Evolutionary conservation across 2,888 invertebrate species (phyloP), one percentile per base, ranked within the genome.

Genomic region (Aspidiotus destructor): DNA sequence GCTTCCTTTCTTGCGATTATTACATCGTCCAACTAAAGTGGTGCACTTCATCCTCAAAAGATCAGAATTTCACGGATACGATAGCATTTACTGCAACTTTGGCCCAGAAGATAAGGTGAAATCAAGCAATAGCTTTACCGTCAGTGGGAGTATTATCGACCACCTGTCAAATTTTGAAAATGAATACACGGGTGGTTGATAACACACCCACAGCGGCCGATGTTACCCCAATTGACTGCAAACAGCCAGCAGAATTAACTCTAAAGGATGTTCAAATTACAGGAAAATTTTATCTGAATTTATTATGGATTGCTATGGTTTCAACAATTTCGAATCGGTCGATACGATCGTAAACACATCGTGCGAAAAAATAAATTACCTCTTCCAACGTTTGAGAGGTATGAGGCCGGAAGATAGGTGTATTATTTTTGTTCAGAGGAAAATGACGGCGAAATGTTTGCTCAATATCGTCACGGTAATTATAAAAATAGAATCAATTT

Each of bases 401-500:
- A 85, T 72, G 16, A 58, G 71, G 48, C 62, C 74, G 40, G 73
- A 77, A 71, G 73, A 76, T 60, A 73, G 74, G 3, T 71, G 71
- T 0, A 82, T 92, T 16, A 81, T 92, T 70, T 90, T 92, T 76
- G 86, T 87, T 0, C 79, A 85, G 73, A 81, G 86, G 72, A 80
- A 91, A 61, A 86, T 87, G 73, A 86, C 88, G 0, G 88, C 91
- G 0, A 88, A 88, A 77, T 80, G 88, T 8, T 74, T 94, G 0
- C 88, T 82, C 75, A 85, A 87, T 71, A 75, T 89, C 5, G 73
- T 92, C 7, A 81, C 83, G 73, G 79, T 79, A 75, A 72, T 28
- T 28, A 28, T 28, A 28, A 3, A 28, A 28, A 1, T 28, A 3
- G 2, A 28, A 28, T 28, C 28, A 5, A 28, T 28, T 28, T 28